Percentiles rank a stretch among this genome's conserved stretches.
Evolutionary conservation across 2,797 vertebrate species (phyloP).

Genomic region (Anableps anableps): DNA sequence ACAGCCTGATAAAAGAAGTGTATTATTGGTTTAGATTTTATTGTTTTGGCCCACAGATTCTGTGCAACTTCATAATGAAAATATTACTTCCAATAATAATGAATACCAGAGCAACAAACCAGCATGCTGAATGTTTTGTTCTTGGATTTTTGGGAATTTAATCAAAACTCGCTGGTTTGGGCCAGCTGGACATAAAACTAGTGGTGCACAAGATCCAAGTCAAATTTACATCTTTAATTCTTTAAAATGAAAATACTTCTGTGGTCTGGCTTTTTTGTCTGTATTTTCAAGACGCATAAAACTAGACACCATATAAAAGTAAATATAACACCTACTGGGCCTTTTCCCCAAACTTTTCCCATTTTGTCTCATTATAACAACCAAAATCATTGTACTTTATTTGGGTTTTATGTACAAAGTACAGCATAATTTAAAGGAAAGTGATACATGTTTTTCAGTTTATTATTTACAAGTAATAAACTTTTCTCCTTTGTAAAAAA

Average conservation of each 20-base stretch:
- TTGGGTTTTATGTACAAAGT: background rate
- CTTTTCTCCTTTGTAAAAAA: background rate
- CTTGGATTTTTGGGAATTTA: background rate
- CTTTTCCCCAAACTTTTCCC: background rate
- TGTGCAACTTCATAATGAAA: background rate
- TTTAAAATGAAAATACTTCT: background rate
- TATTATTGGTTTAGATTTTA: conserved; percentile 34
- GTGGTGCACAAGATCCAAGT: background rate
- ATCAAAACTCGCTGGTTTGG: background rate
- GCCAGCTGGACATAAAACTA: background rate
- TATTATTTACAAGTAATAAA: background rate
- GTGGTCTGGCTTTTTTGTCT: background rate
- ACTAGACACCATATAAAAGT: background rate
- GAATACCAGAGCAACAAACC: background rate
- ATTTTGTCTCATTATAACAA: background rate
- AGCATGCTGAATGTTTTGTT: background rate
- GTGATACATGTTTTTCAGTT: background rate
- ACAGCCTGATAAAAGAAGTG: conserved; percentile 10
- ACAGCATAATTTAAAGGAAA: background rate
- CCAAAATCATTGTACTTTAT: background rate
- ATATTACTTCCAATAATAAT: conserved; percentile 3
- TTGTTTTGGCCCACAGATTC: conserved; percentile 17
- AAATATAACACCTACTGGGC: background rate
- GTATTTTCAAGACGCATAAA: background rate
- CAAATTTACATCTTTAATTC: background rate